A percentile compares a stretch with the other conserved stretches of the same genome.
Conservation (phyloP, 2,113 vertebrate species). For the Antechinus flavipes region DNA sequence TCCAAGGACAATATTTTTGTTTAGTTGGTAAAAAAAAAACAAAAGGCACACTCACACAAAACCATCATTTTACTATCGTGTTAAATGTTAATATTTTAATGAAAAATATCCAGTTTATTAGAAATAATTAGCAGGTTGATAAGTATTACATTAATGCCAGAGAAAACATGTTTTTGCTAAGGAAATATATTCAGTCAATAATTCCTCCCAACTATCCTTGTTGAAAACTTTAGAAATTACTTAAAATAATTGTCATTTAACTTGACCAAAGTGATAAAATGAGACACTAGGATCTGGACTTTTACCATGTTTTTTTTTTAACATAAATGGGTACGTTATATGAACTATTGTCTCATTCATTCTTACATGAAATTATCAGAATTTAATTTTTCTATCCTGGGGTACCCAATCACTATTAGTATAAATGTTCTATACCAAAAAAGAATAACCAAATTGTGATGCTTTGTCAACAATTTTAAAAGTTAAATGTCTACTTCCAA, state of each 20-base stretch:
- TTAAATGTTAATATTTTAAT: not conserved
- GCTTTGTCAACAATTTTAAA: not conserved
- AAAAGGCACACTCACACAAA: not conserved
- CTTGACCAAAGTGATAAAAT: not conserved
- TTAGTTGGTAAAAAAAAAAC: not conserved
- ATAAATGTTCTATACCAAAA: not conserved
- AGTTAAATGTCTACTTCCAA: not conserved
- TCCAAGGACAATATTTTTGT: not conserved
- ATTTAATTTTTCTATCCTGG: not conserved
- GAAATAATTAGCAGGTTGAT: not conserved
- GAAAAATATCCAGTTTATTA: not conserved
- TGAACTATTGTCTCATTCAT: not conserved
- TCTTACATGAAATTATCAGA: not conserved
- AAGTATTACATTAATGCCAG: not conserved
- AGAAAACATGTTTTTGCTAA: not conserved
- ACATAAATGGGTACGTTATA: not conserved
- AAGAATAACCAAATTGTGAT: not conserved
- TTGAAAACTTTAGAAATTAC: not conserved
- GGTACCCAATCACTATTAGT: not conserved
- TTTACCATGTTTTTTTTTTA: not conserved
- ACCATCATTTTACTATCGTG: not conserved
- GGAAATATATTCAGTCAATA: not conserved
- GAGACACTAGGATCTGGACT: not conserved
- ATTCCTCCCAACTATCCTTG: not conserved
- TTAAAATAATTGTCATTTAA: not conserved